These are phyloP conservation scores for Eulithis prunata DNA, from an alignment of 2,888 invertebrate genomes.

Conservation along the genomic window DNA sequence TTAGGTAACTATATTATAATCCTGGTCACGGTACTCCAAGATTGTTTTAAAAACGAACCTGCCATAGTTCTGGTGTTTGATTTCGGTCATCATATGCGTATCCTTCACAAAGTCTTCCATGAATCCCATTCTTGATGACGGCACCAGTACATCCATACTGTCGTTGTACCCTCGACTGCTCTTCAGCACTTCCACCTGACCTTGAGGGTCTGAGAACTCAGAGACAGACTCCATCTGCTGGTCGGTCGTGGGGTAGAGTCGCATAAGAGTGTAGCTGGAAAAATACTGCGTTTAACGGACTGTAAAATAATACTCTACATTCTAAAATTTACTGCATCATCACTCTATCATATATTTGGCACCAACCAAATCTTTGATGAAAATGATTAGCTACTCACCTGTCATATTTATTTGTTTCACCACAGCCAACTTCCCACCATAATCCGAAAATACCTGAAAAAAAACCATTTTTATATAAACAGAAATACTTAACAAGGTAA, in stretches of 20 bases:
- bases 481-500: neutral
- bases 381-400: constrained; percentile 47
- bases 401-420: constrained; percentile 58
- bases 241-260: constrained; percentile 54
- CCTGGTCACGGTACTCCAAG: too few species aligned
- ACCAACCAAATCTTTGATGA: neutral
- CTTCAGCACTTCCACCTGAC: constrained; percentile 63
- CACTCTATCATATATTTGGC: too few species aligned
- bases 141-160: constrained; percentile 68
- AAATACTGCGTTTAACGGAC: constrained; percentile 22
- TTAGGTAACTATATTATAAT: too few species aligned
- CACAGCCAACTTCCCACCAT: constrained; percentile 54
- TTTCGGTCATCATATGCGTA: constrained; percentile 50
- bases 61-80: constrained; percentile 64
- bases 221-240: constrained; percentile 52
- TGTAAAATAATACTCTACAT: too few species aligned
- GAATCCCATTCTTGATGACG: constrained; percentile 48
- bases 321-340: too few species aligned
- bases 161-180: constrained; percentile 64
- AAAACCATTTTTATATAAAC: neutral
- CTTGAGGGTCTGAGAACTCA: constrained; percentile 53
- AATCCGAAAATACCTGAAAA: constrained; percentile 59
- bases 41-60: constrained; percentile 45
- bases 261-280: constrained; percentile 65
- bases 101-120: constrained; percentile 54